phyloP scores from a whole-genome alignment of 2,797 vertebrate genomes.

The Psittacula derbiana region DNA sequence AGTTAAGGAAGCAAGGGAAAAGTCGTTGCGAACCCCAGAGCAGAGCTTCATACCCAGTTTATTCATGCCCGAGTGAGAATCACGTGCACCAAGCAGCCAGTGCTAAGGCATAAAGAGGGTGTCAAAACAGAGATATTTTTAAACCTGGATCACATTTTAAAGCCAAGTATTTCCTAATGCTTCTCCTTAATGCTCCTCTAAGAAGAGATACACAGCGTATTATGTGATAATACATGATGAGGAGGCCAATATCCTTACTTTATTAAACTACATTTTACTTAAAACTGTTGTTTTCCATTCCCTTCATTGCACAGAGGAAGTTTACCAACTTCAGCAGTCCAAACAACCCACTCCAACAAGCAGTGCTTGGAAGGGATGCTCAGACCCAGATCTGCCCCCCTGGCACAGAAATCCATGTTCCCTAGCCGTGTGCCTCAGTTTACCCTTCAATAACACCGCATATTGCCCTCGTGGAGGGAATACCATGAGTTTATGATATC shows the following conservation, averaged over 20 bases:
- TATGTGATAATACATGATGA: neutral
- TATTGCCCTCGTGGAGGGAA: neutral
- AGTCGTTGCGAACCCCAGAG: neutral
- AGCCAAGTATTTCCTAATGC: neutral
- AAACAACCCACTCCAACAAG: neutral
- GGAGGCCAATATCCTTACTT: neutral
- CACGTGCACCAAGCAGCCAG: neutral
- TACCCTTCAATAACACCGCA: neutral
- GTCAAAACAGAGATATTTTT: constrained; percentile 2
- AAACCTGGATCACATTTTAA: neutral
- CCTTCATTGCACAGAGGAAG: accelerated
- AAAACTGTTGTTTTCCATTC: neutral
- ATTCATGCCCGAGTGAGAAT: neutral
- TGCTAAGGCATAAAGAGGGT: neutral
- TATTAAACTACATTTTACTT: neutral
- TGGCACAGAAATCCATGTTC: neutral
- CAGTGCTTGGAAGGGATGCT: neutral
- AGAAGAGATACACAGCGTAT: neutral
- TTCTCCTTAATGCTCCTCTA: neutral
- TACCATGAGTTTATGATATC: neutral
- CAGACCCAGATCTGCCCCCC: neutral
- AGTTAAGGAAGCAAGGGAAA: neutral
- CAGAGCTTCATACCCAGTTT: neutral
- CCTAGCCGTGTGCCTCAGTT: neutral
- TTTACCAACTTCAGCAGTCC: neutral